These are phyloP conservation scores for Octonoba sinensis DNA, from an alignment of 2,888 invertebrate species.

Conservation along the genomic window DNA sequence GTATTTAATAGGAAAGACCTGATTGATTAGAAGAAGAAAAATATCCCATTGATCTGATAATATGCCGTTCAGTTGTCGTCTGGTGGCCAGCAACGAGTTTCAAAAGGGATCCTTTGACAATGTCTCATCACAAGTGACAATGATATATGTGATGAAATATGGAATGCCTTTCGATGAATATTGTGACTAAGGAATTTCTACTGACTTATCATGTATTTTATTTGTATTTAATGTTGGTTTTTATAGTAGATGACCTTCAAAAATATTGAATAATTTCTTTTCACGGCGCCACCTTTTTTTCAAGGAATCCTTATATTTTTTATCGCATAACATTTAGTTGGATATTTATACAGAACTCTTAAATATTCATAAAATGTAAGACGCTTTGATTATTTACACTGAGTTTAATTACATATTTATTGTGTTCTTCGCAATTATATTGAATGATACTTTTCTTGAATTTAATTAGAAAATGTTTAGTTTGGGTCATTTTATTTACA, in stretches of 20 bases:
- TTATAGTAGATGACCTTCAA: too few species aligned
- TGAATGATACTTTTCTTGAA: background rate
- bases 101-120: too few species aligned
- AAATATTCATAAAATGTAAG: background rate
- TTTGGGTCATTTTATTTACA: too few species aligned
- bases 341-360: background rate
- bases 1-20: slow-evolving; percentile 35
- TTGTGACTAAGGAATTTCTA: too few species aligned
- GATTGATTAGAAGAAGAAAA: slow-evolving; percentile 37
- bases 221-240: too few species aligned
- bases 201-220: too few species aligned
- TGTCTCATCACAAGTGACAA: background rate
- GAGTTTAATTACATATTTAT: background rate
- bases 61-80: slow-evolving; percentile 11
- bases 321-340: too few species aligned
- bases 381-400: too few species aligned
- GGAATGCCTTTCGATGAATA: too few species aligned
- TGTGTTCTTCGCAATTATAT: background rate
- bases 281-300: background rate
- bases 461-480: background rate
- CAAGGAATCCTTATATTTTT: background rate
- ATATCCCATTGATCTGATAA: background rate
- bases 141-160: slow-evolving; percentile 14
- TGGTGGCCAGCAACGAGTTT: background rate
- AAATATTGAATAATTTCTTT: too few species aligned